phyloP scores from a whole-genome alignment of 2,797 vertebrate species.

The Pteronotus mesoamericanus region DNA sequence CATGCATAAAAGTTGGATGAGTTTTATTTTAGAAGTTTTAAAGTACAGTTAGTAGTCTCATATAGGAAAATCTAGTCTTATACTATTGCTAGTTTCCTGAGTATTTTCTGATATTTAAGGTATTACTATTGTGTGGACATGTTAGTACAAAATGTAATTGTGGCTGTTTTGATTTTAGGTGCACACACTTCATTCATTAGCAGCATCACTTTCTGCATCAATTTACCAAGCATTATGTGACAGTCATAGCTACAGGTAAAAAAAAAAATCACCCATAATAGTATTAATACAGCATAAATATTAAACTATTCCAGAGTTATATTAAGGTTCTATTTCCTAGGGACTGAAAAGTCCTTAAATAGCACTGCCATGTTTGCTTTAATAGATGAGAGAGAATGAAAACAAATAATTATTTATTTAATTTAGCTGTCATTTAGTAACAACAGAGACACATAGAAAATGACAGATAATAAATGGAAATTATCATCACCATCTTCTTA shows the following conservation, averaged over 20 bases:
- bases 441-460: slow-evolving; percentile 24
- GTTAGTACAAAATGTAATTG: slow-evolving; percentile 47
- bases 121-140: slow-evolving; percentile 37
- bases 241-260: slow-evolving; percentile 99
- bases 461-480: slow-evolving; percentile 4
- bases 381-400: background rate
- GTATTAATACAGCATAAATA: slow-evolving; percentile 2
- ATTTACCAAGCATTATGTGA: slow-evolving; percentile 98
- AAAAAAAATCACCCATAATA: slow-evolving; percentile 2
- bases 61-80: background rate
- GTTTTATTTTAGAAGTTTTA: slow-evolving; percentile 6
- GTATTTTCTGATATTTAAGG: slow-evolving; percentile 42
- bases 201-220: slow-evolving; percentile 97
- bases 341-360: background rate
- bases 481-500: background rate
- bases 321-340: slow-evolving; percentile 29
- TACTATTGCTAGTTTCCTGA: background rate
- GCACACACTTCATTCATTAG: slow-evolving; percentile 93
- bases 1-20: background rate
- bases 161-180: slow-evolving; percentile 86
- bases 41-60: background rate
- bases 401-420: slow-evolving; percentile 6
- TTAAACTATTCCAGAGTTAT: background rate
- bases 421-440: slow-evolving; percentile 4
- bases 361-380: slow-evolving; percentile 13